phyloP scores from a whole-genome alignment of 2,888 invertebrate genomes.

The Sthenelais limicola region DNA sequence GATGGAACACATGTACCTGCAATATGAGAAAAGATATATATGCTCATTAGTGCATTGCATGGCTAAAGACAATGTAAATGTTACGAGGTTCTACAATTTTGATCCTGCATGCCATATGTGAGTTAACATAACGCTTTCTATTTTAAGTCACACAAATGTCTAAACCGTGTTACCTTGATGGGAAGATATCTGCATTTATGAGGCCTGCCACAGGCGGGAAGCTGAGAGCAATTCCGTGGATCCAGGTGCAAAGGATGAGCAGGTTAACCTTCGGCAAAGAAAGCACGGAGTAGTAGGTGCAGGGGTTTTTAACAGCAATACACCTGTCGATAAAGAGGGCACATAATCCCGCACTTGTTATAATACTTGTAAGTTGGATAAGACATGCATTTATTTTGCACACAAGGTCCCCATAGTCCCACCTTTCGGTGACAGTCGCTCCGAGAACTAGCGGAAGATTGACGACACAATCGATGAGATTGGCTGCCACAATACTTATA shows the following conservation, averaged over 20 bases:
- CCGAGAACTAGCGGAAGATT: constrained; percentile 64
- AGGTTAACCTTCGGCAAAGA: constrained; percentile 52
- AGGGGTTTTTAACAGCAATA: constrained; percentile 57
- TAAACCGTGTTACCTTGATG: constrained; percentile 52
- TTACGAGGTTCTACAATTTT: too few species aligned
- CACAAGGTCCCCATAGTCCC: constrained; percentile 57
- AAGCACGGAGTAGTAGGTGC: constrained; percentile 54
- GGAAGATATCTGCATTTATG: constrained; percentile 54
- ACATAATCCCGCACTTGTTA: constrained; percentile 56
- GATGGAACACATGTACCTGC: constrained; percentile 58
- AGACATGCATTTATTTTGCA: constrained; percentile 62
- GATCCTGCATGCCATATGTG: too few species aligned
- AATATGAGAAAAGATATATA: too few species aligned
- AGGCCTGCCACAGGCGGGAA: constrained; percentile 57
- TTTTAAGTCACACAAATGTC: too few species aligned
- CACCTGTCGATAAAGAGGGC: constrained; percentile 60
- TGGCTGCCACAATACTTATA: constrained; percentile 58
- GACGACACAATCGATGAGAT: constrained; percentile 60
- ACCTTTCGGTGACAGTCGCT: constrained; percentile 56
- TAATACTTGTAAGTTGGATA: constrained; percentile 57
- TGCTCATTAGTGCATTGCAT: too few species aligned
- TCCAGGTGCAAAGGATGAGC: constrained; percentile 60
- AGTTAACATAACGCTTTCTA: too few species aligned
- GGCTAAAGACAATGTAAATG: too few species aligned
- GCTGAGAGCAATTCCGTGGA: constrained; percentile 61